Percentiles rank a stretch among this genome's conserved stretches.
Evolutionary conservation across 2,113 vertebrate genomes (phyloP).

Genomic region (Carassius gibelio): DNA sequence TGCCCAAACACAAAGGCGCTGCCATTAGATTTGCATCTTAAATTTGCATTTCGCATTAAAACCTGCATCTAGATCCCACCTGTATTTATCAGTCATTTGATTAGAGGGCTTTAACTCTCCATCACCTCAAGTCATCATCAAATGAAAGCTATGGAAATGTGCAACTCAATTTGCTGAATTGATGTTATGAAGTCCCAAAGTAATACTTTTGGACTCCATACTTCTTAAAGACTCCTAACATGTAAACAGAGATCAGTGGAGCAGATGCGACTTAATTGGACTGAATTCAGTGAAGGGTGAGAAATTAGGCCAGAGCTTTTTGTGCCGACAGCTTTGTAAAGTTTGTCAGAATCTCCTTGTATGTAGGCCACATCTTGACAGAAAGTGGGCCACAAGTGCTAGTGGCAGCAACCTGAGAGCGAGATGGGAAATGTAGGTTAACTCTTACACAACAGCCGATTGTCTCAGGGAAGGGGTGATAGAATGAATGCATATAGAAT

Average conservation of each 20-base stretch:
- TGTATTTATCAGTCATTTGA: constrained; percentile 33
- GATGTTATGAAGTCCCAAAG: not conserved
- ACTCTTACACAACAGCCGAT: constrained; percentile 65
- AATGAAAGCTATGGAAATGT: constrained; percentile 25
- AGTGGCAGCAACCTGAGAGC: constrained; percentile 67
- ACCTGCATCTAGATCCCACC: constrained; percentile 10
- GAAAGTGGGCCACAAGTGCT: constrained; percentile 65
- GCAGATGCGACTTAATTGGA: constrained; percentile 23
- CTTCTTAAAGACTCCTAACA: not conserved
- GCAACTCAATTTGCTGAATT: constrained; percentile 36
- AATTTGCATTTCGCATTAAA: constrained; percentile 21
- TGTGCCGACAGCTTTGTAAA: constrained; percentile 62
- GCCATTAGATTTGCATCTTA: constrained; percentile 26
- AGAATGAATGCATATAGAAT: too few species aligned
- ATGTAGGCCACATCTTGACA: constrained; percentile 69
- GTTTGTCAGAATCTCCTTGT: constrained; percentile 56
- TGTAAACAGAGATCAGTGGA: constrained; percentile 12
- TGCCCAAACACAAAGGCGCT: constrained; percentile 24
- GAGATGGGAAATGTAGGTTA: constrained; percentile 69
- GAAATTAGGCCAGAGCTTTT: constrained; percentile 58
- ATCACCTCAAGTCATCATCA: constrained; percentile 27
- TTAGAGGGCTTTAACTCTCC: constrained; percentile 22
- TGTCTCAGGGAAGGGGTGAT: not conserved
- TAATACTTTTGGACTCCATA: too few species aligned
- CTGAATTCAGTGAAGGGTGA: constrained; percentile 42